Base-by-base conservation (phyloP, 2,888 invertebrate species). In the Campaea margaritaria region DNA sequence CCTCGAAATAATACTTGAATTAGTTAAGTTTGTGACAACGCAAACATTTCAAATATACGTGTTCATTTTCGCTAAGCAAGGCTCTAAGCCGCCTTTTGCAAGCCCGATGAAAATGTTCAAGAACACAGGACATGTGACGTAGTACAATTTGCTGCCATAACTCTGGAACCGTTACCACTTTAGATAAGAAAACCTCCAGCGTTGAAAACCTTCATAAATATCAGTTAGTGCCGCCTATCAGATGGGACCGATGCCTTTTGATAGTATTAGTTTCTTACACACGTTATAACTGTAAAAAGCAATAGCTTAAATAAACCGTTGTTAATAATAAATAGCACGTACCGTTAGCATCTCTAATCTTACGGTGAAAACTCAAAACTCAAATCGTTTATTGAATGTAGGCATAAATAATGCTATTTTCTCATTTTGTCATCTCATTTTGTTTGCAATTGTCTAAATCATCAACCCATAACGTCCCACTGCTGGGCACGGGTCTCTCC, bases 191-290 rank as follows among this genome's bases (percentile, higher is more conserved):
- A 15, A 27, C 49, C 15, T 38, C 16, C 38, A 47, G 41, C 50
- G 60, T 36, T 51, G 50, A 47, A 38, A 44, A 60, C 60, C 48
- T 49, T 45, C 54, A 50, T 59, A 59, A 59, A 59, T 54, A 54
- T 54, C 59, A 36, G 59, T 50, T 54, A 54, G 49, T 53, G 44
- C 15, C 34, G 11, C 28, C 12, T 59, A 59, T 59, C 59, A 45
- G 59, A 59, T 54, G 58, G 58, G 52, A n/a, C 51, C 34, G 46
- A 39, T 49, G 39, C 39, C 21, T 21, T 13, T 46, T n/a, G 9
- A 39, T 39, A 14, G n/a, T 50, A 50, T 56, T 45, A 50, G 49
- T 50, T 48, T 38, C 48, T 36, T 12, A 36, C 36, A 36, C 34
- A 34, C 36, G 36, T n/a, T 36, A 36, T 45, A 12, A 45, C 45